Conservation (phyloP, 2,113 vertebrate genomes). For the Corydoras sp. region DNA sequence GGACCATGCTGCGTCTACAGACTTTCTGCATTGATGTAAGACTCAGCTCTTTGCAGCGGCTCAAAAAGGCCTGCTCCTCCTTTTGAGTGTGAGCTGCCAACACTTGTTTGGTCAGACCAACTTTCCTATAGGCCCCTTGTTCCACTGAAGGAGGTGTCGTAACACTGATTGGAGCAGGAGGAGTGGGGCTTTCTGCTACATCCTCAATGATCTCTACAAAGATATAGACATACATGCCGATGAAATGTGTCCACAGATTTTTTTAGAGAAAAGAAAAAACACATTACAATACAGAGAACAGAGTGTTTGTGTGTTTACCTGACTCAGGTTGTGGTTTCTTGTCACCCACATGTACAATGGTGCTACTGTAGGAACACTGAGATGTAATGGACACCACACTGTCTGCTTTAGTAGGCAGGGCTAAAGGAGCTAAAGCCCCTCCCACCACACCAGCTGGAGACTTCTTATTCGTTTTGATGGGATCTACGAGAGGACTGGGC, state of each 20-base stretch:
- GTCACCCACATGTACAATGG: conserved; percentile 94
- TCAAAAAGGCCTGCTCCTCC: conserved; percentile 87
- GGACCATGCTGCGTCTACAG: conserved; percentile 68
- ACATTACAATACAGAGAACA: too few species aligned
- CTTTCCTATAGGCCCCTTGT: conserved; percentile 76
- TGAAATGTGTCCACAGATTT: too few species aligned
- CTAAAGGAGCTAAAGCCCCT: conserved; percentile 68
- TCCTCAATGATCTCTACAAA: conserved; percentile 81
- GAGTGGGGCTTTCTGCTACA: conserved; percentile 59
- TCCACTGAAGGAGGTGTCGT: conserved; percentile 64
- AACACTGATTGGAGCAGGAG: conserved; percentile 38
- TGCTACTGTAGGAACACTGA: conserved; percentile 97
- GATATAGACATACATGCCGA: conserved; percentile 1
- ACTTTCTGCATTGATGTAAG: conserved; percentile 66
- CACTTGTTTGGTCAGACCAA: conserved; percentile 87
- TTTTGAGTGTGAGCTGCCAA: conserved; percentile 89
- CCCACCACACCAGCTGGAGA: conserved; percentile 64
- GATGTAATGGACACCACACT: conserved; percentile 88
- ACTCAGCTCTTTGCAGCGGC: conserved; percentile 71
- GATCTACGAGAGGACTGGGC: conserved; percentile 41
- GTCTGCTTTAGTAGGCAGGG: conserved; percentile 82
- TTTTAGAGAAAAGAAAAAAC: too few species aligned
- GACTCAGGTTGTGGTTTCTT: conserved; percentile 85
- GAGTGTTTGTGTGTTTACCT: conserved; percentile 61
- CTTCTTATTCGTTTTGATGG: conserved; percentile 35